These are phyloP conservation scores for Tetanocera ferruginea DNA, from an alignment of 2,888 invertebrate genomes.

Conservation along the genomic window DNA sequence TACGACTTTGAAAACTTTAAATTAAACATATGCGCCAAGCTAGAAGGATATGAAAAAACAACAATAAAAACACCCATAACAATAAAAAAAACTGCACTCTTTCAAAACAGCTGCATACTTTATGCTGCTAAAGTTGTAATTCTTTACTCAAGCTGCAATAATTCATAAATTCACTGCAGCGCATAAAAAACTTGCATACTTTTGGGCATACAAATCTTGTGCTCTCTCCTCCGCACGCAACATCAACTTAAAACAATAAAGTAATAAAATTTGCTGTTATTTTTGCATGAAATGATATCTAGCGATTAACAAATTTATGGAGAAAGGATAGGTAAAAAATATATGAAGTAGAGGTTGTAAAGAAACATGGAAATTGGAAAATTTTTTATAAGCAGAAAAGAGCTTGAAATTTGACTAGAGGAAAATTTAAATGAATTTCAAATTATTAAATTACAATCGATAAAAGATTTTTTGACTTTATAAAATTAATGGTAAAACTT, in stretches of 20 bases:
- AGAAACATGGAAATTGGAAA: no score
- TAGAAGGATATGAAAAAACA: conserved; percentile 44
- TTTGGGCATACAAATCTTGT: not conserved
- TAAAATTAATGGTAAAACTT: no score
- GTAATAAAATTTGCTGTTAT: not conserved
- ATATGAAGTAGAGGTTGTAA: no score
- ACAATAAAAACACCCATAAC: conserved; percentile 13
- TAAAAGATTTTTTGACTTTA: no score
- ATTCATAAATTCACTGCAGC: conserved; percentile 18
- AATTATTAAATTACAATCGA: no score
- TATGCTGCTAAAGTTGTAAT: conserved; percentile 25
- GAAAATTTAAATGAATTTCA: no score
- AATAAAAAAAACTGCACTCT: not conserved
- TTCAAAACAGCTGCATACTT: conserved; percentile 25
- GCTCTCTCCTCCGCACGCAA: not conserved
- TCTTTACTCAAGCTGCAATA: conserved; percentile 10
- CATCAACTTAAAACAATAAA: not conserved
- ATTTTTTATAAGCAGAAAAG: no score
- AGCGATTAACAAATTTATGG: no score
- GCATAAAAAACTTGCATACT: conserved; percentile 12
- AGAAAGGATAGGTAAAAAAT: no score
- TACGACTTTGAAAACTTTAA: conserved; percentile 30
- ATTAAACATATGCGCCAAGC: conserved; percentile 39
- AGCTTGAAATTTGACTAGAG: no score
- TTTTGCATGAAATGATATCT: not conserved